Conservation (phyloP, 2,797 vertebrate species). For the Amblyopsis hoosieri region DNA sequence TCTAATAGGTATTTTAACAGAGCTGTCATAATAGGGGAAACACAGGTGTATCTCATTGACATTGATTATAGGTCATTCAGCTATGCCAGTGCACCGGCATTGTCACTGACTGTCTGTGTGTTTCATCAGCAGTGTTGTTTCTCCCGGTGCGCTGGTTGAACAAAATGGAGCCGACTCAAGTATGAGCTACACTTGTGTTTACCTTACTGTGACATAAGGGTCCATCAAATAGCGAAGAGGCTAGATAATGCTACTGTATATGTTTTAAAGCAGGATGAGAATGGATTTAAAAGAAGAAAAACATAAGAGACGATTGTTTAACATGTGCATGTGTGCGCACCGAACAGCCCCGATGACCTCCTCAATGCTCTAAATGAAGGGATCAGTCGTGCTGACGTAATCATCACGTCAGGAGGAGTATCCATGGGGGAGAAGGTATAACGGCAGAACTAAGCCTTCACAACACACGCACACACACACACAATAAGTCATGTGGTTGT, state of each 20-base stretch:
- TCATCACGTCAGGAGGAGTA: slow-evolving; percentile 98
- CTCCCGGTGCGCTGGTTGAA: too few species aligned
- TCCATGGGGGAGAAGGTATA: slow-evolving; percentile 98
- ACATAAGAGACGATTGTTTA: too few species aligned
- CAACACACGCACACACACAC: background rate
- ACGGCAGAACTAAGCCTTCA: background rate
- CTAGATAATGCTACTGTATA: slow-evolving; percentile 17
- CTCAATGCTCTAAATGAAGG: slow-evolving; percentile 98
- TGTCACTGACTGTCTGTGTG: background rate
- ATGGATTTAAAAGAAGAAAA: too few species aligned
- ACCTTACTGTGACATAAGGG: too few species aligned
- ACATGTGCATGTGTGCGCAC: slow-evolving; percentile 7
- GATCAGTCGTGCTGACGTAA: slow-evolving; percentile 98
- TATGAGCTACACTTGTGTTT: too few species aligned
- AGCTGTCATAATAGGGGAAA: too few species aligned
- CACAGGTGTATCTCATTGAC: too few species aligned
- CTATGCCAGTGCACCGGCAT: background rate
- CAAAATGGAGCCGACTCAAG: too few species aligned
- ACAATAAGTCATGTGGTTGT: slow-evolving; percentile 11
- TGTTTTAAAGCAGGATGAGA: background rate
- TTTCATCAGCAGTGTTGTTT: background rate
- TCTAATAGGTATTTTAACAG: too few species aligned
- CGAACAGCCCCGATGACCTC: slow-evolving; percentile 94
- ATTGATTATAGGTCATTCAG: too few species aligned
- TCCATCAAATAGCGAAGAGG: too few species aligned